Conservation (phyloP, 2,797 vertebrate species). For the Pseudomugil gertrudae region DNA sequence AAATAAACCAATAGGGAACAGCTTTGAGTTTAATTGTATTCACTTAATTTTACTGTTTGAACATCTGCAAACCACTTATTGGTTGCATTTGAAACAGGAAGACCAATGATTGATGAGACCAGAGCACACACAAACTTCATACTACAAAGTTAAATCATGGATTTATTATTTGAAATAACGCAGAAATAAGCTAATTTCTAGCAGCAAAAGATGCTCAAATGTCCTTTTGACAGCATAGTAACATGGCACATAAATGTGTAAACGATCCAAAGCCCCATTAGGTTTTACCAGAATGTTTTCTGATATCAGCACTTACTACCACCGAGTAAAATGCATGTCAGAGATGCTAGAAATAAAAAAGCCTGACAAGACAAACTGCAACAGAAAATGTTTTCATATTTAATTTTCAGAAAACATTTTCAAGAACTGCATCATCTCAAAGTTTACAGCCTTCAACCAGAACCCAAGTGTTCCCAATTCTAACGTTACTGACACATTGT, state of each 20-base stretch:
- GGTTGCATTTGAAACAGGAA: background rate
- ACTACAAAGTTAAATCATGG: background rate
- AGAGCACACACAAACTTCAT: constrained; percentile 13
- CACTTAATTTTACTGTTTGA: background rate
- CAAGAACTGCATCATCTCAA: constrained; percentile 5
- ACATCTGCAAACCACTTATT: background rate
- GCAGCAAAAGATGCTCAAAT: background rate
- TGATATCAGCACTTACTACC: background rate
- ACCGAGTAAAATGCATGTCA: background rate
- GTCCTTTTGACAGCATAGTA: background rate
- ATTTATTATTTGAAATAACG: constrained; percentile 1
- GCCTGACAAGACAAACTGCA: background rate
- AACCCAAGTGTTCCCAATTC: constrained; percentile 10
- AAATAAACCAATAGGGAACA: background rate
- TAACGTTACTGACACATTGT: constrained; percentile 23
- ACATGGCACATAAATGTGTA: background rate
- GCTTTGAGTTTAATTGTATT: background rate
- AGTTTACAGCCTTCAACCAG: constrained; percentile 8
- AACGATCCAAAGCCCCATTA: background rate
- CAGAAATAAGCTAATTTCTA: background rate
- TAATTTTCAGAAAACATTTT: background rate
- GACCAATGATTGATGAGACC: background rate
- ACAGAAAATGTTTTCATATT: constrained; percentile 6
- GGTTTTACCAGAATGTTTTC: background rate
- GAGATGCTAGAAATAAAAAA: background rate